A percentile compares a stretch with the other conserved stretches of the same genome.
phyloP scores from a whole-genome alignment of 2,888 invertebrate species.

The Meiosimyza decipiens region DNA sequence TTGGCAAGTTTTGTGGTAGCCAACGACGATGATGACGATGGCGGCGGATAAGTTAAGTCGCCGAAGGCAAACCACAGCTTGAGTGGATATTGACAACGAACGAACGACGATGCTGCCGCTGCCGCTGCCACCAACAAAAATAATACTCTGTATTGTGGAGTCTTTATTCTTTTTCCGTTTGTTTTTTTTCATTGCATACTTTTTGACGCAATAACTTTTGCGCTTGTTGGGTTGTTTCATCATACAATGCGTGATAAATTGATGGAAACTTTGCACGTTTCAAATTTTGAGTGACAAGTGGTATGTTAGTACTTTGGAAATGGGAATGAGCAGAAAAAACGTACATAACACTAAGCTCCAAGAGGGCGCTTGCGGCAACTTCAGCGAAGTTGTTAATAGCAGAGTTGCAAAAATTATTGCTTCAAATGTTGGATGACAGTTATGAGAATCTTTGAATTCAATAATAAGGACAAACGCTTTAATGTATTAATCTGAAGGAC shows the following conservation, averaged over 20 bases:
- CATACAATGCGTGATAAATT: slow-evolving; percentile 29
- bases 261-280: slow-evolving; percentile 30
- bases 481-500: too few species aligned
- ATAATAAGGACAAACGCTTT: too few species aligned
- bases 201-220: slow-evolving; percentile 21
- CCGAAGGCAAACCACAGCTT: not conserved
- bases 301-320: not conserved
- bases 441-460: too few species aligned
- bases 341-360: not conserved
- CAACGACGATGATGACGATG: not conserved
- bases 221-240: slow-evolving; percentile 16
- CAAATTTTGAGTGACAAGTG: slow-evolving; percentile 25
- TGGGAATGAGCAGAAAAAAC: not conserved
- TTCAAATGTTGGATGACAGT: too few species aligned
- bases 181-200: not conserved
- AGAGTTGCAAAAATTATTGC: too few species aligned
- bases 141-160: too few species aligned
- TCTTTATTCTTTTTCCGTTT: not conserved
- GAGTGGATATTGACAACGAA: slow-evolving; percentile 19
- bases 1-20: slow-evolving; percentile 21
- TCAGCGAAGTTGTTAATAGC: too few species aligned
- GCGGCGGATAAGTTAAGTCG: slow-evolving; percentile 13
- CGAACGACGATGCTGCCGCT: not conserved
- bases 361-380: too few species aligned
- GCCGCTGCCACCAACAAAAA: too few species aligned